Percentiles rank a stretch among this genome's conserved stretches.
Evolutionary conservation across 2,113 vertebrate species (phyloP).

Genomic region (Gymnorhina tibicen): DNA sequence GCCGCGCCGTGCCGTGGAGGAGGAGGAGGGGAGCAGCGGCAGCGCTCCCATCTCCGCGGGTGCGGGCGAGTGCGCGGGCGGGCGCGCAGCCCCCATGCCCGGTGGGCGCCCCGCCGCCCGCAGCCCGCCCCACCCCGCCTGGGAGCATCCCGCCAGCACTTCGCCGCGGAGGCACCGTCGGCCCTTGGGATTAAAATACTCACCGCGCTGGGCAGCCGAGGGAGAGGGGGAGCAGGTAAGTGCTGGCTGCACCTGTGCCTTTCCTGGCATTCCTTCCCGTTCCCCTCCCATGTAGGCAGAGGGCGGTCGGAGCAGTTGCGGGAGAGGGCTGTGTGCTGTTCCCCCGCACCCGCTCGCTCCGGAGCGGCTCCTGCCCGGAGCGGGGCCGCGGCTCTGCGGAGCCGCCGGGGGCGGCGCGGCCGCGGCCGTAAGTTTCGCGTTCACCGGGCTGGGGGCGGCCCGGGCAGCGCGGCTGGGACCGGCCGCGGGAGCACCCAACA

Average conservation of each 20-base stretch:
- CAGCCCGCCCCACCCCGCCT: neutral
- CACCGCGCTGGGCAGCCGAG: neutral
- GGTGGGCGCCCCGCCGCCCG: neutral
- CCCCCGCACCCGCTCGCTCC: neutral
- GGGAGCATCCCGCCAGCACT: conserved; percentile 3
- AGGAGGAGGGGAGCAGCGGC: neutral
- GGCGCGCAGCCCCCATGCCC: conserved; percentile 17
- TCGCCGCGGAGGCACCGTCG: neutral
- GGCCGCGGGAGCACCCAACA: neutral
- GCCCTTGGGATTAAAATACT: conserved; percentile 56
- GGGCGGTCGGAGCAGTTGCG: neutral
- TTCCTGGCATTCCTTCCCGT: neutral
- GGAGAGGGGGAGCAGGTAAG: conserved; percentile 53
- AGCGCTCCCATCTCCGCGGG: neutral
- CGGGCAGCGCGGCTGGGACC: neutral
- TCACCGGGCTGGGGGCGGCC: neutral
- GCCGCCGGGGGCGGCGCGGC: neutral
- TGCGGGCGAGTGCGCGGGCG: neutral
- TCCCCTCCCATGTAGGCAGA: neutral
- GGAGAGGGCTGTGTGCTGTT: neutral
- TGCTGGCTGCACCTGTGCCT: neutral
- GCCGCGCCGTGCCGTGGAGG: neutral
- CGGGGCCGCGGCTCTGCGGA: neutral
- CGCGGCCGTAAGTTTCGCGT: neutral
- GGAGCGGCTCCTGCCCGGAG: neutral